A percentile compares a stretch with the other conserved stretches of the same genome.
Conservation (phyloP, 1,140 invertebrate genomes). For the Papilio xuthus region DNA sequence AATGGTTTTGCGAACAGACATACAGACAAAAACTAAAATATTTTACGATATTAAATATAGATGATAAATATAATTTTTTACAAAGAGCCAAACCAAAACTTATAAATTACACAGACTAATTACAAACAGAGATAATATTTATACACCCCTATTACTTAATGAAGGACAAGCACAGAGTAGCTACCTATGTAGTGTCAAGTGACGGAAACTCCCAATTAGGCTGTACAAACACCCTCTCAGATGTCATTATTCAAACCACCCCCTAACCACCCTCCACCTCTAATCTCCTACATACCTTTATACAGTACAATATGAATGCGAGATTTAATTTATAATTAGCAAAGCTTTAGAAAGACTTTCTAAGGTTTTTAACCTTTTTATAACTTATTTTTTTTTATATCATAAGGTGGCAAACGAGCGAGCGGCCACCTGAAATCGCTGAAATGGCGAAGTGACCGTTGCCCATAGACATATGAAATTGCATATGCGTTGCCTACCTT, state of each 20-base stretch:
- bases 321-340: too few species aligned
- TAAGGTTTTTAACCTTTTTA: too few species aligned
- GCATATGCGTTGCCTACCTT: too few species aligned
- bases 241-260: conserved; percentile 25
- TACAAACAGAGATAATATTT: conserved; percentile 14
- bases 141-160: conserved; percentile 21
- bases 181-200: conserved; percentile 15
- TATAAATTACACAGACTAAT: background rate
- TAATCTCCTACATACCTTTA: background rate
- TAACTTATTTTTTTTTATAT: too few species aligned
- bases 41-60: too few species aligned
- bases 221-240: conserved; percentile 4
- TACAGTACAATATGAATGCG: background rate
- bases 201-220: conserved; percentile 12
- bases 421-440: too few species aligned
- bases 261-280: background rate
- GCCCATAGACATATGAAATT: too few species aligned
- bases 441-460: too few species aligned
- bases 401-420: too few species aligned
- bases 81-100: background rate
- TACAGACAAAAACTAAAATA: too few species aligned
- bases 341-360: too few species aligned
- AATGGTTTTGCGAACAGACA: too few species aligned
- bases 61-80: background rate
- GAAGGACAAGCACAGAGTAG: conserved; percentile 21